Conservation (phyloP, 2,888 invertebrate species). For the Nomada hirtipes region DNA sequence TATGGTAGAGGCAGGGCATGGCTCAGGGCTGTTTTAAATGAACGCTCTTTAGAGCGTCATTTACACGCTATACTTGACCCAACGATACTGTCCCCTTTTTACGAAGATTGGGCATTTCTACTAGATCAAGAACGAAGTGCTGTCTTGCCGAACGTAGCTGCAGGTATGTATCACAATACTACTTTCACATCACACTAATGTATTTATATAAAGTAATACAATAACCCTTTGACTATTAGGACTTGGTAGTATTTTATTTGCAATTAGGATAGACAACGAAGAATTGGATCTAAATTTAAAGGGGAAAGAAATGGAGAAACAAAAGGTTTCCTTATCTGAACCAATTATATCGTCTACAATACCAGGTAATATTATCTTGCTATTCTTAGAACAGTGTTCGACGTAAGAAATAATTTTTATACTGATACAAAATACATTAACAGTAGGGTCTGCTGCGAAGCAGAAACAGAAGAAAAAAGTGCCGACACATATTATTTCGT, state of each 20-base stretch:
- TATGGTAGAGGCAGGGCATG: conserved; percentile 94
- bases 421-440: not conserved
- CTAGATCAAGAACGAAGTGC: conserved; percentile 91
- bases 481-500: conserved; percentile 89
- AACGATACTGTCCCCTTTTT: conserved; percentile 84
- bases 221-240: conserved; percentile 84
- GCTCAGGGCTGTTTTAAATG: conserved; percentile 95
- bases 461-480: conserved; percentile 86
- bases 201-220: conserved; percentile 18
- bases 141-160: conserved; percentile 93
- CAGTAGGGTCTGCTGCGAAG: conserved; percentile 65
- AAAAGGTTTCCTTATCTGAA: conserved; percentile 85
- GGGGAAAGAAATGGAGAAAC: conserved; percentile 83
- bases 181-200: conserved; percentile 7
- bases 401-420: conserved; percentile 4
- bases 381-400: not conserved
- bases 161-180: conserved; percentile 86
- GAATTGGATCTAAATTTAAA: conserved; percentile 89
- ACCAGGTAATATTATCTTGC: conserved; percentile 84
- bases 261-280: conserved; percentile 94
- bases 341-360: conserved; percentile 90
- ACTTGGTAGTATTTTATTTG: conserved; percentile 95
- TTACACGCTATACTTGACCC: conserved; percentile 81
- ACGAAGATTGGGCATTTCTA: conserved; percentile 94
- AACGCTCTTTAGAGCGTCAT: conserved; percentile 92